Conservation (phyloP, 2,888 invertebrate species). For the Pocota personata region DNA sequence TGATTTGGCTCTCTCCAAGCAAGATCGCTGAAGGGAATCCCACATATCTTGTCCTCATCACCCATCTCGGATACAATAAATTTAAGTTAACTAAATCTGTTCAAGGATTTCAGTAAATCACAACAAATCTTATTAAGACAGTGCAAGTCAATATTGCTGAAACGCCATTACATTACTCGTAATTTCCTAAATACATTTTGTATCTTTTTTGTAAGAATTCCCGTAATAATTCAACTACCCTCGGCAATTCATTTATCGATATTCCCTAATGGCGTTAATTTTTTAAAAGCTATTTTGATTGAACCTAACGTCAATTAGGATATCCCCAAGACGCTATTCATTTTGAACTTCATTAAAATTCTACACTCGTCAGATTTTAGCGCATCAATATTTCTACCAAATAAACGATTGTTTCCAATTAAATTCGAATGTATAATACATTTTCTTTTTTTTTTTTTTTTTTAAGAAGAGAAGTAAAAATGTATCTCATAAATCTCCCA, state of each 20-base stretch:
- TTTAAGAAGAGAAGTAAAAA: conserved; percentile 8
- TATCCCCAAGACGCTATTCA: background rate
- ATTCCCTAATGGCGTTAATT: conserved; percentile 21
- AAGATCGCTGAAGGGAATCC: no score
- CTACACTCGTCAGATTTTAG: background rate
- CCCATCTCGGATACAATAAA: no score
- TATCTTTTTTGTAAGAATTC: background rate
- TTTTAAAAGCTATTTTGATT: conserved; percentile 14
- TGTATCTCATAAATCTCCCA: conserved; percentile 42
- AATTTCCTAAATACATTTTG: background rate
- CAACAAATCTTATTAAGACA: no score
- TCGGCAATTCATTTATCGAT: background rate
- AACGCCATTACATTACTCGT: no score
- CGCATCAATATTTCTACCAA: conserved; percentile 22
- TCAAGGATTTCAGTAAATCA: background rate
- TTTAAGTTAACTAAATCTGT: no score
- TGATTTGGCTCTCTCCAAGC: no score
- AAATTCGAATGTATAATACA: conserved; percentile 33
- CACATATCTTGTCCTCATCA: no score
- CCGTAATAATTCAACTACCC: background rate
- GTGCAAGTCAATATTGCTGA: no score
- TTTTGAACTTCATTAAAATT: conserved; percentile 24
- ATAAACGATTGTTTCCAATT: conserved; percentile 65
- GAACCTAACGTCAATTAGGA: background rate
- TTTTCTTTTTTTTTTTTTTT: background rate